A percentile compares a stretch with the other conserved stretches of the same genome.
Conservation (phyloP, 1,140 invertebrate species). For the Bathynomus jamesi region DNA sequence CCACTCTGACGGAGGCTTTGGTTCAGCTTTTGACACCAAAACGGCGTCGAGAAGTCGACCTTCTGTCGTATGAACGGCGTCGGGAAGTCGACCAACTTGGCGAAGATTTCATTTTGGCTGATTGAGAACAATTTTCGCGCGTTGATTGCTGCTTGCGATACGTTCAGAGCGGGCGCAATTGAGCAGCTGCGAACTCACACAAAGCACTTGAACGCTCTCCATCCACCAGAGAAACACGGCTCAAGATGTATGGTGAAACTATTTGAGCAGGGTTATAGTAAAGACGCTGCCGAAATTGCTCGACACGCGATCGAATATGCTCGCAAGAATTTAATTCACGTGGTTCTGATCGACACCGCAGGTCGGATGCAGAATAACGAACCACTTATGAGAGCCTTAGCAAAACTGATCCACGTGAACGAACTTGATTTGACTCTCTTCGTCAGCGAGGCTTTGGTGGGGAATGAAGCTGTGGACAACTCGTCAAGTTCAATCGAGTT, state of each 20-base stretch:
- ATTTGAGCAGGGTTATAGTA: constrained; percentile 85
- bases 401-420: constrained; percentile 83
- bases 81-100: constrained; percentile 98
- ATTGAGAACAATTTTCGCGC: constrained; percentile 96
- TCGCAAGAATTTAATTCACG: constrained; percentile 69
- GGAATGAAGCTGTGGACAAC: constrained; percentile 99
- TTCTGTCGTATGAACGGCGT: constrained; percentile 99
- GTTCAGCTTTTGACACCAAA: constrained; percentile 90
- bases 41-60: constrained; percentile 86
- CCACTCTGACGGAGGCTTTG: constrained; percentile 69
- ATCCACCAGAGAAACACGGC: constrained; percentile 65
- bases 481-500: constrained; percentile 97
- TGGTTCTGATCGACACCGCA: constrained; percentile 94
- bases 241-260: constrained; percentile 77
- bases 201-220: constrained; percentile 85
- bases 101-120: constrained; percentile 99
- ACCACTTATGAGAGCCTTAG: constrained; percentile 90
- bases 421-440: constrained; percentile 96
- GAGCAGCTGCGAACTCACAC: constrained; percentile 96
- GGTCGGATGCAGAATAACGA: constrained; percentile 99
- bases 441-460: constrained; percentile 97
- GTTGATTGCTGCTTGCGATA: constrained; percentile 97
- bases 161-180: constrained; percentile 96
- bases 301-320: constrained; percentile 91
- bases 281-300: constrained; percentile 96